Base-by-base conservation (phyloP, 2,888 invertebrate species). In the Ethmia dodecea region DNA sequence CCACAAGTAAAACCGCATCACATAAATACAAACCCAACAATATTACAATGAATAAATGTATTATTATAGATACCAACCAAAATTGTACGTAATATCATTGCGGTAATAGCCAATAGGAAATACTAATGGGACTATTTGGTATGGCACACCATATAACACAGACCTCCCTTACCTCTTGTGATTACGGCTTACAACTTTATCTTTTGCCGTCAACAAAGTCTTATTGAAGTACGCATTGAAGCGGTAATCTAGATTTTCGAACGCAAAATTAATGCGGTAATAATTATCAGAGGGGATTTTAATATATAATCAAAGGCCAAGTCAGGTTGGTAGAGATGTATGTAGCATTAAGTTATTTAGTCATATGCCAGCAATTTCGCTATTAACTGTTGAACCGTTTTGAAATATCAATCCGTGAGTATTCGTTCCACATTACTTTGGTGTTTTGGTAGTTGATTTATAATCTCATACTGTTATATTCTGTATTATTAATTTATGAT, bases 311-410 rank as follows among this genome's bases (percentile, higher is more conserved):
- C 33, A 45, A 39, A 51, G 64, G 33, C 63, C 55, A 38, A 29
- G 3, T 10, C 10, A 40, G 38, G 43, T 26, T 64, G 64, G 74
- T 49, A 20, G 36, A 36, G 25, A 26, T 34, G 42, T 31, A 43
- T 41, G 57, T 52, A 52, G 49, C 60, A 79, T 80, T 79, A 74
- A 75, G 76, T 78, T 72, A 80, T 80, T 79, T 74, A 71, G 72
- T 63, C 56, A 67, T 72, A 72, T 55, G 58, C 57, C 47, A 58
- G 65, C 55, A 65, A 69, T 73, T 71, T 69, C 45, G 73, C 70
- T 60, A 63, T 68, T 63, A 31, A 59, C n/a, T n/a, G n/a, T n/a
- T n/a, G n/a, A 61, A 53, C 55, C 54, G 68, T 74, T 79, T 72
- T 60, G 73, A 61, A 78, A 72, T 61, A 69, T 72, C 68, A 72